phyloP scores from a whole-genome alignment of 2,797 vertebrate genomes.

The Tapirus indicus region DNA sequence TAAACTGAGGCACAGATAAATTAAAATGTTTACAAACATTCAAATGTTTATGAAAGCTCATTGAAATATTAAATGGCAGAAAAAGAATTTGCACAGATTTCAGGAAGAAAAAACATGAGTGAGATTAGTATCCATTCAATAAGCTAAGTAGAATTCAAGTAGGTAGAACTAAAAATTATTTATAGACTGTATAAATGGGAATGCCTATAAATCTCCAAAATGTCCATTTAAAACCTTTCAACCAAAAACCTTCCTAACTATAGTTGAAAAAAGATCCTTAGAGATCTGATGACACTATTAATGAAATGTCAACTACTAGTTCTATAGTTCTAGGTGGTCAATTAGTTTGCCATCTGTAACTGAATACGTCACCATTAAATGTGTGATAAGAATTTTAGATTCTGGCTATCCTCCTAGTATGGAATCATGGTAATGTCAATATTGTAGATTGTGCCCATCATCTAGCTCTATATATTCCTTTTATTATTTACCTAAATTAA shows the following conservation, averaged over 20 bases:
- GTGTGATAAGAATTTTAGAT: not conserved
- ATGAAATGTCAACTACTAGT: not conserved
- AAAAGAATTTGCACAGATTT: conserved; percentile 33
- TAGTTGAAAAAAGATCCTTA: not conserved
- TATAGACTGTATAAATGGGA: not conserved
- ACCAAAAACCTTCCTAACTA: not conserved
- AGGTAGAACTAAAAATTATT: conserved; percentile 25
- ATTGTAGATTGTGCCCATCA: not conserved
- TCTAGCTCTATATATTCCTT: not conserved
- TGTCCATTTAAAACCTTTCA: conserved; percentile 9
- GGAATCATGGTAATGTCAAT: not conserved
- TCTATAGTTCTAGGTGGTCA: not conserved
- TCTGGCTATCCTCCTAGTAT: not conserved
- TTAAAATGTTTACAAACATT: not conserved
- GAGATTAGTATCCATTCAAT: not conserved
- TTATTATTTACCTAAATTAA: conserved; percentile 18
- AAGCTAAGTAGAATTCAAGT: conserved; percentile 46
- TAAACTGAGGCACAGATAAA: not conserved
- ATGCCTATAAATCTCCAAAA: conserved; percentile 15
- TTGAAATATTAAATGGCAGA: conserved; percentile 3
- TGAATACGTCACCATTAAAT: not conserved
- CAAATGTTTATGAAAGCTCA: conserved; percentile 4
- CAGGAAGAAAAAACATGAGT: not conserved
- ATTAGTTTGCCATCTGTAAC: not conserved
- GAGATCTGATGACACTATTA: not conserved